Evolutionary conservation across 1,140 invertebrate genomes (phyloP), one percentile per base, ranked within the genome.

Genomic region (Carposina sasakii): DNA sequence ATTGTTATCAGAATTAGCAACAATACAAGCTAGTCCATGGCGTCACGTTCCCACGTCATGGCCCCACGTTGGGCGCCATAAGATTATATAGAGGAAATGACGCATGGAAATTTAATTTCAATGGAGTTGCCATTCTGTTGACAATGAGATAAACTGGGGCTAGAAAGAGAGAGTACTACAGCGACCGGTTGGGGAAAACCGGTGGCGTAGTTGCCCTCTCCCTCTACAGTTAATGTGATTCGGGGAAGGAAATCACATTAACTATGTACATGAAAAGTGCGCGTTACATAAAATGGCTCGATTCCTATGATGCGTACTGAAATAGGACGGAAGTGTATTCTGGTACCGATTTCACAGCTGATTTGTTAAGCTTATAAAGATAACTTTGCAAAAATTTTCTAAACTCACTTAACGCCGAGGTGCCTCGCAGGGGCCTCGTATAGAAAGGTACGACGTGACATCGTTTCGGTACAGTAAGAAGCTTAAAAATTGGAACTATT

Each of bases 271-370:
- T 60, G 63, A 63, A 67, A 67, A 74, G 73, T 74, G 77, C 77
- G 74, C 74, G 78, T 81, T 83, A 83, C 77, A 72, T 83, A 81
- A 83, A 83, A 83, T 83, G 79, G 77, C 79, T 83, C 77, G 79
- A 81, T 78, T 83, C 76, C 67, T 81, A 83, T 81, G 69, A 81
- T 77, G 79, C 79, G 58, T 79, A 78, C 71, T 84, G 77, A 82
- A 70, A 77, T 84, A 84, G 81, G 81, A 84, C 81, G 81, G 81
- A 84, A 81, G 81, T 84, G 81, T 81, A 81, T 66, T 81, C 76
- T 84, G 76, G 81, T 84, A 81, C 65, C 76, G 76, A 81, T 79
- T 78, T 79, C 74, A 78, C 75, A 77, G 77, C 69, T 77, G 77
- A 76, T 74, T 75, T 68, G 68, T 75, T 81, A 79, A 81, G 76